These are phyloP conservation scores for Emmelina monodactyla DNA, from an alignment of 2,888 invertebrate species.

Conservation along the genomic window DNA sequence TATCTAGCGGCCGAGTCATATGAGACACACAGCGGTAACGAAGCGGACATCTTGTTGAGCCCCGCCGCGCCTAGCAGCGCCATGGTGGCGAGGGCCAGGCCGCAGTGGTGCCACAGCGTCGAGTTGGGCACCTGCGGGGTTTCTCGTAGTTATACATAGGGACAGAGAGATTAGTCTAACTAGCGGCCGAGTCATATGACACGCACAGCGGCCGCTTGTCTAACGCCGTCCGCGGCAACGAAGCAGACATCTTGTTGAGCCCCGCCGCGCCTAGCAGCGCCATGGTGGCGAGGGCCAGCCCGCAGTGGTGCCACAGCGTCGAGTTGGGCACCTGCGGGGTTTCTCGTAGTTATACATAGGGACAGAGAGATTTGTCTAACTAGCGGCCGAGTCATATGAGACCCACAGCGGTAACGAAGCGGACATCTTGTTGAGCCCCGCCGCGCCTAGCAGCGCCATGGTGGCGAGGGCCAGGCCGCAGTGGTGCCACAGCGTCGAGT, in stretches of 20 bases:
- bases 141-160: too few relatives aligned
- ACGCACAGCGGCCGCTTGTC: constrained; percentile 86
- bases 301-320: constrained; percentile 83
- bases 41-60: constrained; percentile 69
- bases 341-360: too few relatives aligned
- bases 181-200: constrained; percentile 90
- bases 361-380: too few relatives aligned
- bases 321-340: constrained; percentile 76
- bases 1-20: too few relatives aligned
- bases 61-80: constrained; percentile 85
- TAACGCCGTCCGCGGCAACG: constrained; percentile 70
- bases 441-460: constrained; percentile 85
- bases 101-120: constrained; percentile 83
- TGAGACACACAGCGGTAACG: too few relatives aligned
- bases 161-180: too few relatives aligned
- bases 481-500: constrained; percentile 80
- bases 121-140: constrained; percentile 76
- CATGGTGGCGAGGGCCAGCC: constrained; percentile 88
- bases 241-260: constrained; percentile 69
- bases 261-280: constrained; percentile 85
- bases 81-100: constrained; percentile 88
- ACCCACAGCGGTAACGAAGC: constrained; percentile 69
- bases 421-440: constrained; percentile 72
- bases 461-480: constrained; percentile 89
- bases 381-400: too few relatives aligned